phyloP scores from a whole-genome alignment of 2,888 invertebrate species.

The Theretra japonica region DNA sequence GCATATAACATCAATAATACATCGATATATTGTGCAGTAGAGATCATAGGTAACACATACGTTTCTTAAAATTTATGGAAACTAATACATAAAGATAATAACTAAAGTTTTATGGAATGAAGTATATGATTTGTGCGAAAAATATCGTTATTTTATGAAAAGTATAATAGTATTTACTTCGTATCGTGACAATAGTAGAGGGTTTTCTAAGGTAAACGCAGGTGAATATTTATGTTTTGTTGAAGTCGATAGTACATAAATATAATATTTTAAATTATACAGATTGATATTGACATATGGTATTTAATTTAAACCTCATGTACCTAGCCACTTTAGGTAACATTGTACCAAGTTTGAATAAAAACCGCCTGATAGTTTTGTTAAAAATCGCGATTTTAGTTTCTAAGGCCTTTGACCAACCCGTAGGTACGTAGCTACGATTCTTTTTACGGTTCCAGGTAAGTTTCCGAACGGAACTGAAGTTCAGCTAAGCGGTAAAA shows the following conservation, averaged over 20 bases:
- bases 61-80: slow-evolving; percentile 5
- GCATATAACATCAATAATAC: slow-evolving; percentile 22
- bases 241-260: slow-evolving; percentile 1
- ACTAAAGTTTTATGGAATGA: background rate
- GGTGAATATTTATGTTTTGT: background rate
- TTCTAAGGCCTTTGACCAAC: too few relatives aligned
- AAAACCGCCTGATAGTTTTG: too few relatives aligned
- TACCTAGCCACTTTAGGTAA: too few relatives aligned
- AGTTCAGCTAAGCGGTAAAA: too few relatives aligned
- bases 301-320: too few relatives aligned
- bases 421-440: too few relatives aligned
- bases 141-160: background rate
- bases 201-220: background rate
- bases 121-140: background rate
- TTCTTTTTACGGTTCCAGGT: too few relatives aligned
- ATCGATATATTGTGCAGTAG: slow-evolving; percentile 26
- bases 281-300: too few relatives aligned
- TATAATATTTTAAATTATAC: background rate
- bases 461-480: too few relatives aligned
- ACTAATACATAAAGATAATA: background rate
- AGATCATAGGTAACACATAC: slow-evolving; percentile 16
- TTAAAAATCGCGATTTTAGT: too few relatives aligned
- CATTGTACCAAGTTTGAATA: too few relatives aligned
- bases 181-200: background rate
- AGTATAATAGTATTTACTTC: background rate